Percentiles rank a stretch among this genome's conserved stretches.
Conservation (phyloP, 1,140 invertebrate genomes). For the Zaprionus davidi region DNA sequence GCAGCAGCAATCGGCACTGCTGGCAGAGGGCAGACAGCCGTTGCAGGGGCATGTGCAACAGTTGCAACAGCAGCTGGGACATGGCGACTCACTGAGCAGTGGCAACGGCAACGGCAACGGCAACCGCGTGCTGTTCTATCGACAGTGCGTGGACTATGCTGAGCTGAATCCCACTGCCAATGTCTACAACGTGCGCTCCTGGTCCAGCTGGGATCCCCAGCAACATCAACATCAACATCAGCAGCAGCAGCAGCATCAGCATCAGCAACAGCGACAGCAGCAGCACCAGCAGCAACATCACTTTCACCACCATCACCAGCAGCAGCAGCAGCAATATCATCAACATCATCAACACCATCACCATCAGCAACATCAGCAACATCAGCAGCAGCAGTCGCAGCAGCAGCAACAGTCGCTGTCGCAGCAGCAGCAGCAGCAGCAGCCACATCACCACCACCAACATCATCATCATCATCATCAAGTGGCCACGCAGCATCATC, state of each 20-base stretch:
- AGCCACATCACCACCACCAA: not conserved
- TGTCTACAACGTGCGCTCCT: constrained; percentile 33
- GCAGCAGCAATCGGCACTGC: not conserved
- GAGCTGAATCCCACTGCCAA: not conserved
- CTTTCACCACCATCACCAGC: not conserved
- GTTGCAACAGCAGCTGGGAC: constrained; percentile 19
- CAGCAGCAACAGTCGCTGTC: not conserved
- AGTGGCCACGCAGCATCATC: not conserved
- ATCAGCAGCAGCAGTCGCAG: not conserved
- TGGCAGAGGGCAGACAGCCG: not conserved
- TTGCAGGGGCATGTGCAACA: constrained; percentile 16
- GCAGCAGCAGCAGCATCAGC: constrained; percentile 1
- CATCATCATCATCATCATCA: not conserved
- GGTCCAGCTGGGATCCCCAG: constrained; percentile 21
- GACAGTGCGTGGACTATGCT: constrained; percentile 17
- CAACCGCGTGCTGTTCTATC: constrained; percentile 8
- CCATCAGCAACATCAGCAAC: not conserved
- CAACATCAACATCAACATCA: not conserved
- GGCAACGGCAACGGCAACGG: constrained; percentile 5
- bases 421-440: not conserved
- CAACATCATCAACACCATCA: not conserved
- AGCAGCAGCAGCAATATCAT: not conserved
- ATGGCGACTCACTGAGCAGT: constrained; percentile 31
- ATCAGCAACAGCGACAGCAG: not conserved
- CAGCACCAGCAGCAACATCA: not conserved